Evolutionary conservation across 2,113 vertebrate genomes (phyloP), one percentile per base, ranked within the genome.

Genomic region (Burhinus oedicnemus): DNA sequence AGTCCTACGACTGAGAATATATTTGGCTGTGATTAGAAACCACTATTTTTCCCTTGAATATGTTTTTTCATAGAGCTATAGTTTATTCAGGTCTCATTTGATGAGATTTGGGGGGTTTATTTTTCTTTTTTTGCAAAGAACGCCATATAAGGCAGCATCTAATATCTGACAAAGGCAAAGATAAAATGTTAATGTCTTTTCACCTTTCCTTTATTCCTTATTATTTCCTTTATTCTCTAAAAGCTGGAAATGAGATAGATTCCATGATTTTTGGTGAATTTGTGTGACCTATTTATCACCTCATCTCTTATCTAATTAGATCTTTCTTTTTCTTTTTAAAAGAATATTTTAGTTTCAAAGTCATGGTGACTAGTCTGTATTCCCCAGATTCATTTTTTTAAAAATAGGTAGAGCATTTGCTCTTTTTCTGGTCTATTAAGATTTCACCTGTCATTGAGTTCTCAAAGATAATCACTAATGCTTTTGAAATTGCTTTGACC

Each of bases 61-160:
- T 55, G 1, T 38, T 38, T 12, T 92, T 72, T 65, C 30, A 44
- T 38, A 78, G 18, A 62, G 8, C 9, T 45, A 29, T 40, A 36
- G 8, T 40, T 68, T 57, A 7, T 69, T 94, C 30, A 60, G 22
- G 30, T 16, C 26, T 81, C 13, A n/a, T 49, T 52, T 94, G 11
- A 12, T 44, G 32, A 66, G 40, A 32, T 47, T 76, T 68, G 6
- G 9, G 11, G 14, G 12, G 4, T 9, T 81, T 55, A n/a, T 42
- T 38, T 20, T 32, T 38, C 23, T 19, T 12, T 34, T 47, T 23
- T 70, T 38, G 18, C 51, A 27, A 52, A 23, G 18, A 51, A 27
- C 1, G 0, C 7, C 9, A 4, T 55, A 29, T 29, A 8, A 49
- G 25, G 27, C 23, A 80, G 4, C 11, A 51, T 69, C 13, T 51